phyloP scores from a whole-genome alignment of 2,888 invertebrate genomes.

The Agrotis segetum region DNA sequence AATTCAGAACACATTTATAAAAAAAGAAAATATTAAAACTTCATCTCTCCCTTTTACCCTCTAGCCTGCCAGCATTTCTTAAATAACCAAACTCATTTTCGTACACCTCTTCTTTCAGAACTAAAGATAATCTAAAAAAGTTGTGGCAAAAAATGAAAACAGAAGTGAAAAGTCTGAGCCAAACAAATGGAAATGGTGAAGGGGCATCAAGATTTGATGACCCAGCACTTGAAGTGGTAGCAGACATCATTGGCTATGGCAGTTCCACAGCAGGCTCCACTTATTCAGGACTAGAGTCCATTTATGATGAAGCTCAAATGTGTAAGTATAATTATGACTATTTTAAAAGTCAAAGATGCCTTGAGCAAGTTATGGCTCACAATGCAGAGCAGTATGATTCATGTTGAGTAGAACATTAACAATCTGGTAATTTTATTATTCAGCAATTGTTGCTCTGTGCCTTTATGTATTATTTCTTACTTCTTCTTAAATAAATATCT shows the following conservation, averaged over 20 bases:
- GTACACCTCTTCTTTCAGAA: constrained; percentile 8
- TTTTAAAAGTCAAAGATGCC: too few species aligned
- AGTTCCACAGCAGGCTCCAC: background rate
- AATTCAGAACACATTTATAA: too few species aligned
- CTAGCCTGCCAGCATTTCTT: background rate
- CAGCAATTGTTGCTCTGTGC: too few species aligned
- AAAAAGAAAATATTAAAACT: too few species aligned
- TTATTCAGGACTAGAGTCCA: constrained; percentile 26
- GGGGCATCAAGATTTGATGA: constrained; percentile 10
- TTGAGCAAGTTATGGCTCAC: too few species aligned
- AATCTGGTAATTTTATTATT: too few species aligned
- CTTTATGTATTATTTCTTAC: background rate
- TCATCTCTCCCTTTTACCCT: too few species aligned
- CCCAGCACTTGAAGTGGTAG: constrained; percentile 21
- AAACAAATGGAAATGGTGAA: background rate
- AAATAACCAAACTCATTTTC: background rate
- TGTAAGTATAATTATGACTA: constrained; percentile 10
- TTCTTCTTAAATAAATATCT: background rate
- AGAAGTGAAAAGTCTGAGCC: constrained; percentile 14
- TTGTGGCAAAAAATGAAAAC: constrained; percentile 38
- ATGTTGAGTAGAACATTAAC: too few species aligned
- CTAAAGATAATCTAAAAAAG: constrained; percentile 30
- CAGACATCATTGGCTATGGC: constrained; percentile 20
- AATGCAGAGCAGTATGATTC: too few species aligned
- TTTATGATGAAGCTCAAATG: constrained; percentile 16